phyloP scores from a whole-genome alignment of 2,888 invertebrate genomes.

The Ariolimax columbianus region DNA sequence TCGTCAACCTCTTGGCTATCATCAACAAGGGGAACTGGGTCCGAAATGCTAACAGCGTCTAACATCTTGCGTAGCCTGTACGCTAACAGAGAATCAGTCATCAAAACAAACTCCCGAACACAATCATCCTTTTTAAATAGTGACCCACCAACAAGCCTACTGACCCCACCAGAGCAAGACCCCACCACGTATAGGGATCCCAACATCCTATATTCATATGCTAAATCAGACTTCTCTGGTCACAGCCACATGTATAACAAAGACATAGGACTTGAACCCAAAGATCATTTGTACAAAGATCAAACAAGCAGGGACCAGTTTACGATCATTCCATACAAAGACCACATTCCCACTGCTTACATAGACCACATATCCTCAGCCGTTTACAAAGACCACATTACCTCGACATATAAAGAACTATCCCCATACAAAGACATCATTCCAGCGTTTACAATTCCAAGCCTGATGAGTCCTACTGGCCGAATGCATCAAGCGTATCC shows the following conservation, averaged over 20 bases:
- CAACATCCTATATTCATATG: constrained; percentile 28
- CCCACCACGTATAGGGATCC: constrained; percentile 31
- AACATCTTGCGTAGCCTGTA: constrained; percentile 93
- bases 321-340: constrained; percentile 42
- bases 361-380: constrained; percentile 47
- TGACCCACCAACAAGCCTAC: constrained; percentile 44
- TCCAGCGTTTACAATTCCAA: constrained; percentile 55
- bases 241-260: constrained; percentile 31
- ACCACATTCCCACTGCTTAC: constrained; percentile 35
- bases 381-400: constrained; percentile 45
- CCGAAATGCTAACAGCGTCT: constrained; percentile 87
- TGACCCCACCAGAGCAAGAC: constrained; percentile 43
- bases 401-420: constrained; percentile 33
- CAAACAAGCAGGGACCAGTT: constrained; percentile 34
- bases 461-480: constrained; percentile 46
- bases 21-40: constrained; percentile 77
- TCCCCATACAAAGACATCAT: constrained; percentile 52
- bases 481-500: constrained; percentile 48
- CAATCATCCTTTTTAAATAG: constrained; percentile 60
- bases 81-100: constrained; percentile 95
- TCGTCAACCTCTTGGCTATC: constrained; percentile 87
- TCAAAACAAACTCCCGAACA: constrained; percentile 85
- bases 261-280: not conserved
- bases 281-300: constrained; percentile 40
- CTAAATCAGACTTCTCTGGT: constrained; percentile 22